A percentile compares a stretch with the other conserved stretches of the same genome.
These are phyloP conservation scores for Pentamera pediparva DNA, from an alignment of 53 echinoderm and acorn worm genomes.

Conservation along the genomic window DNA sequence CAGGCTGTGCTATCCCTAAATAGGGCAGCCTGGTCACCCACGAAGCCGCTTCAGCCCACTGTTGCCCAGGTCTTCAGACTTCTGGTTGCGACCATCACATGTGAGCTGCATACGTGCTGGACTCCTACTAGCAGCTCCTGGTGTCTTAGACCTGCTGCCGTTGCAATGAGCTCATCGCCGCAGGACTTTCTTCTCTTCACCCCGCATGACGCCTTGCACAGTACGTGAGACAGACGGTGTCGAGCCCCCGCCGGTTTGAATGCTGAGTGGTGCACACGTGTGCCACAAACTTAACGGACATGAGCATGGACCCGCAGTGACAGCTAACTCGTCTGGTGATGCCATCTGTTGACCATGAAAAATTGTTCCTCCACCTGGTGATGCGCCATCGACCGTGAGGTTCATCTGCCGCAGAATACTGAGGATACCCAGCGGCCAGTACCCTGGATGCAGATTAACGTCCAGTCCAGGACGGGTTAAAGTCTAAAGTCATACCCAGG, in stretches of 20 bases:
- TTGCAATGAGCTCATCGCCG: neutral
- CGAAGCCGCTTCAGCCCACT: slow-evolving; percentile 37
- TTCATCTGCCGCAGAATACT: no score
- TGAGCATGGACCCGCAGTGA: neutral
- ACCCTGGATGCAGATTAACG: no score
- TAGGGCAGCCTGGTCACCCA: slow-evolving; percentile 45
- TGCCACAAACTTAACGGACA: neutral
- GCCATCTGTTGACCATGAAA: neutral
- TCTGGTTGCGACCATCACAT: neutral
- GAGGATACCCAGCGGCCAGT: no score
- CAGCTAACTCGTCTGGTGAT: slow-evolving; percentile 25
- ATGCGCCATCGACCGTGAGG: no score
- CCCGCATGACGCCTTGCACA: neutral
- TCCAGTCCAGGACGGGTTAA: no score
- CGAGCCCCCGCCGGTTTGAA: neutral
- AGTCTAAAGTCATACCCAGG: no score
- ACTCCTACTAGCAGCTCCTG: neutral
- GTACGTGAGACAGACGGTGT: neutral
- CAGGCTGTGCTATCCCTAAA: slow-evolving; percentile 46
- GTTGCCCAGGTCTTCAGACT: neutral
- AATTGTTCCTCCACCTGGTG: no score
- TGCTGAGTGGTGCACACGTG: neutral
- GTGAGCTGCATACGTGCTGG: neutral
- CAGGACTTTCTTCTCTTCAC: neutral
- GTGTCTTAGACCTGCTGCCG: neutral